Conservation (phyloP, 2,888 invertebrate genomes). For the Rhyacophila evoluta region DNA sequence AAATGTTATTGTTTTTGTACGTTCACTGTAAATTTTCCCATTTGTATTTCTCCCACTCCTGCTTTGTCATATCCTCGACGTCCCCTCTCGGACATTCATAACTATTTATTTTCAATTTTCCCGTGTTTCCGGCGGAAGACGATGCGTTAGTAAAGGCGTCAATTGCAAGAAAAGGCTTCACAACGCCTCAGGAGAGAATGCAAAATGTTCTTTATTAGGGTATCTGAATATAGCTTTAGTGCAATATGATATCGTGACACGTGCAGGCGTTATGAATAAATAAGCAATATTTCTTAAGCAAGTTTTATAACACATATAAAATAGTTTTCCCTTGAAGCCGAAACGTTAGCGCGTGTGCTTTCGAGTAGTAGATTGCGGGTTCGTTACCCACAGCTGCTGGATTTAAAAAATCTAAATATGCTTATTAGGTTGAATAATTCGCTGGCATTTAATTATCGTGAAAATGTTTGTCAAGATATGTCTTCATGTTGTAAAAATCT, state of each 20-base stretch:
- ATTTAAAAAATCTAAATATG: no score
- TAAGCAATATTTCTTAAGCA: no score
- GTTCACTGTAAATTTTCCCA: background rate
- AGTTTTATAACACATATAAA: no score
- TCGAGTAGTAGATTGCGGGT: no score
- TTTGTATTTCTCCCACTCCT: background rate
- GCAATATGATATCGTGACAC: background rate
- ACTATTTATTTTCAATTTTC: slow-evolving; percentile 51
- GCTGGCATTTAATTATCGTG: no score
- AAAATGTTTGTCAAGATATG: no score
- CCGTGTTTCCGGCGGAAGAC: slow-evolving; percentile 31
- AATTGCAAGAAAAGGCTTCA: background rate
- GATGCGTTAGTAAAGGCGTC: background rate
- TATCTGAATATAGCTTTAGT: background rate
- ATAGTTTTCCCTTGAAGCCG: no score
- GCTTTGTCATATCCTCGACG: background rate
- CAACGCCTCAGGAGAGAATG: background rate
- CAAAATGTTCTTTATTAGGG: background rate
- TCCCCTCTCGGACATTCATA: slow-evolving; percentile 46
- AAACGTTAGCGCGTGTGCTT: no score
- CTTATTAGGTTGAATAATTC: no score
- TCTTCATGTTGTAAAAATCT: no score
- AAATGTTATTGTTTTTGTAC: background rate
- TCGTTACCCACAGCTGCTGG: no score
- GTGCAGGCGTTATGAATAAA: no score